These are phyloP conservation scores for Oopsacas minuta DNA, from an alignment of 37 sponge, comb jelly and placozoan species.

Conservation along the genomic window DNA sequence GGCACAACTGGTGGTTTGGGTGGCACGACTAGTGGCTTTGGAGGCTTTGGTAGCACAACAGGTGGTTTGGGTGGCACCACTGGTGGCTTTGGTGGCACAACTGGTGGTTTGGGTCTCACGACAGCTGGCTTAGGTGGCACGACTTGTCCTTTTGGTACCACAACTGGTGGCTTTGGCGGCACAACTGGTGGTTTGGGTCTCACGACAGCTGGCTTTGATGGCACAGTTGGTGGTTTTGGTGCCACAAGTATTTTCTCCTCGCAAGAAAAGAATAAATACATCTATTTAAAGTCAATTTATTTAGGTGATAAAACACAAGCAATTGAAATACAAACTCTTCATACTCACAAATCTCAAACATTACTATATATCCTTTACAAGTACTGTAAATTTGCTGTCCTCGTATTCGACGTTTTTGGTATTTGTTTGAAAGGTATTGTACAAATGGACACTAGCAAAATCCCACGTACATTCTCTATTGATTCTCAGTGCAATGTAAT, in stretches of 20 bases:
- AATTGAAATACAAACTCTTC: not conserved
- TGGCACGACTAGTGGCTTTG: not conserved
- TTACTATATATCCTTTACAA: not conserved
- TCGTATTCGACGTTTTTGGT: not conserved
- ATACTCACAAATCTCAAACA: not conserved
- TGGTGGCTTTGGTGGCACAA: not conserved
- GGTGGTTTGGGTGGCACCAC: not conserved
- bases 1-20: not conserved
- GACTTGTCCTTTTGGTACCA: not conserved
- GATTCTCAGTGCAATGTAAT: not conserved
- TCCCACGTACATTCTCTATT: not conserved
- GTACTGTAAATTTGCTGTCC: not conserved
- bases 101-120: not conserved
- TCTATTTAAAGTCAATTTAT: not conserved
- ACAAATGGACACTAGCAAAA: not conserved
- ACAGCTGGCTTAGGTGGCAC: not conserved
- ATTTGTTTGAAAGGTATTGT: constrained; percentile 10
- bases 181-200: not conserved
- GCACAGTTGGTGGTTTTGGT: constrained; percentile 1
- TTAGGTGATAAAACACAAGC: not conserved
- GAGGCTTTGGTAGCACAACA: not conserved
- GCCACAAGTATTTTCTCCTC: not conserved
- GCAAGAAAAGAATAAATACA: not conserved
- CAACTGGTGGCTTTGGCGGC: not conserved
- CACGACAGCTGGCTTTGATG: not conserved